Conservation (phyloP, 2,113 vertebrate genomes). For the Nyctibius bracteatus region DNA sequence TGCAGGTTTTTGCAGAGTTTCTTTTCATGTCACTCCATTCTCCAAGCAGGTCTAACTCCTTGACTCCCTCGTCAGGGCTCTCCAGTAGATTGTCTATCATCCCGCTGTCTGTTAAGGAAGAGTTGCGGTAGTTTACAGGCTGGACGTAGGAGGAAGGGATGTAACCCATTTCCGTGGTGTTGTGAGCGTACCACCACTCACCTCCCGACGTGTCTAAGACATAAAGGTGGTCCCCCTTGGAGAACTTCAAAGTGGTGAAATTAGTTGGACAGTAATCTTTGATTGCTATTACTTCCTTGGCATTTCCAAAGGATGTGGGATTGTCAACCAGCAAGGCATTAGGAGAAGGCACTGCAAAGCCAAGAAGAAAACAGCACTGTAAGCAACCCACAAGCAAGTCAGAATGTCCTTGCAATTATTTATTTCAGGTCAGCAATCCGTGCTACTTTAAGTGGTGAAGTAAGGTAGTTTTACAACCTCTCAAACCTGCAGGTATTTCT, state of each 20-base stretch:
- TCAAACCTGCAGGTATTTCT: background rate
- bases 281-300: constrained; percentile 91
- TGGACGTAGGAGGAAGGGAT: constrained; percentile 93
- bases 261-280: constrained; percentile 94
- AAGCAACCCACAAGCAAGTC: background rate
- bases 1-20: constrained; percentile 60
- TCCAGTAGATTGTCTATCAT: constrained; percentile 88
- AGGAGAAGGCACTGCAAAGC: constrained; percentile 87
- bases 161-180: constrained; percentile 97
- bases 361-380: background rate
- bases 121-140: constrained; percentile 82
- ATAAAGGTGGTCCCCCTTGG: constrained; percentile 92
- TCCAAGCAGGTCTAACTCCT: constrained; percentile 85
- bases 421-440: background rate
- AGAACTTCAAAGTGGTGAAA: constrained; percentile 96
- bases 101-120: constrained; percentile 89
- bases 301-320: constrained; percentile 83
- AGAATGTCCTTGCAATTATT: background rate
- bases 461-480: background rate
- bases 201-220: constrained; percentile 91
- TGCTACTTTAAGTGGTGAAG: background rate
- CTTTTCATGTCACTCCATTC: constrained; percentile 73
- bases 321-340: constrained; percentile 89
- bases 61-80: constrained; percentile 79
- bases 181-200: constrained; percentile 99